Conservation (phyloP, 2,888 invertebrate genomes). For the Colostygia pectinataria region DNA sequence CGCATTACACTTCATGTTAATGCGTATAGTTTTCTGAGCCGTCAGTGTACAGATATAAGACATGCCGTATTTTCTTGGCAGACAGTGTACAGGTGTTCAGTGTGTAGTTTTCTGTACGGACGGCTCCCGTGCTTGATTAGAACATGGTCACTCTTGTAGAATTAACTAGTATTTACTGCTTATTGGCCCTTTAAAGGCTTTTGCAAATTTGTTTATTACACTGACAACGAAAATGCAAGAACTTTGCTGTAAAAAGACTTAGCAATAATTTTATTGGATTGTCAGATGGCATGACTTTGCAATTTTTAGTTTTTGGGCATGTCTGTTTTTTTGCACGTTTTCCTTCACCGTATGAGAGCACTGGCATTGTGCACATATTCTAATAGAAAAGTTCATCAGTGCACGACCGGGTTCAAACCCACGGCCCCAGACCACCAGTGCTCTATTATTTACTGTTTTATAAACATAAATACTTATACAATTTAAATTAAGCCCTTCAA, state of each 20-base stretch:
- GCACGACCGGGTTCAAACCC: too few species aligned
- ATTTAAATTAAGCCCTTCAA: conserved; percentile 6
- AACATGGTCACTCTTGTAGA: conserved; percentile 11
- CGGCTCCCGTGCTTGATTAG: conserved; percentile 4
- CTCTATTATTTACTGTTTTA: too few species aligned
- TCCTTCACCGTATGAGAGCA: too few species aligned
- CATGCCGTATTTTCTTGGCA: conserved; percentile 4
- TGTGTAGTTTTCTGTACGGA: conserved; percentile 1
- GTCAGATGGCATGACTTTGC: too few species aligned
- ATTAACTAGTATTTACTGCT: conserved; percentile 7
- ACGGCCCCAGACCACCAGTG: too few species aligned
- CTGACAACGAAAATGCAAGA: background rate
- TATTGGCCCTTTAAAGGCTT: background rate
- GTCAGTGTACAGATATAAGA: conserved; percentile 25
- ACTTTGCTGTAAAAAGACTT: too few species aligned
- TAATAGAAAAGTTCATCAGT: too few species aligned
- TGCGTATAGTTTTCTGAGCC: conserved; percentile 27
- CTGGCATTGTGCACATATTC: too few species aligned
- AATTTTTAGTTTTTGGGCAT: too few species aligned
- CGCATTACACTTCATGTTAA: conserved; percentile 42
- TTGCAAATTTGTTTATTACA: conserved; percentile 3
- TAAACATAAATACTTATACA: too few species aligned
- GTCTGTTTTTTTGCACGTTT: too few species aligned
- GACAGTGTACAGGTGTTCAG: conserved; percentile 14
- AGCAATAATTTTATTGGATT: too few species aligned